Percentiles rank a stretch among this genome's conserved stretches.
Conservation (phyloP, 2,113 vertebrate genomes). For the Lepus timidus region DNA sequence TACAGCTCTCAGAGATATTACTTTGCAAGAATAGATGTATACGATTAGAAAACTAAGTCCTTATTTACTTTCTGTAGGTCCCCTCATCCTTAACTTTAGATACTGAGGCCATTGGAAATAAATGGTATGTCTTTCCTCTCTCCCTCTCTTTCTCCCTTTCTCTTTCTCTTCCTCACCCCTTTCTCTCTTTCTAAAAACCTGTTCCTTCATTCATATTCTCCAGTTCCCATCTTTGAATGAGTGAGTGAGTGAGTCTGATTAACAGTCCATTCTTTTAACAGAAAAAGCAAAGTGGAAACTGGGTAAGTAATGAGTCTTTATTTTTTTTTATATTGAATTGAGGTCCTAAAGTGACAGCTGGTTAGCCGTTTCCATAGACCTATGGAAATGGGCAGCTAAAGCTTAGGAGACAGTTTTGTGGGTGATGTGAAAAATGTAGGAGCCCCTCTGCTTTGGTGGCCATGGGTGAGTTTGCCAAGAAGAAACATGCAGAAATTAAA, state of each 20-base stretch:
- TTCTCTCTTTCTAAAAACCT: background rate
- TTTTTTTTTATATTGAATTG: conserved; percentile 34
- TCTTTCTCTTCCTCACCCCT: too few species aligned
- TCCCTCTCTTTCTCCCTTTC: background rate
- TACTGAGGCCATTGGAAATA: background rate
- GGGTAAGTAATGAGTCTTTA: conserved; percentile 39
- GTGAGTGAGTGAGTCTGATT: conserved; percentile 7
- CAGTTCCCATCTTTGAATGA: conserved; percentile 34
- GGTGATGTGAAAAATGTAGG: conserved; percentile 28
- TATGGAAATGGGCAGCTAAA: conserved; percentile 22
- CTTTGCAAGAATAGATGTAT: conserved; percentile 42
- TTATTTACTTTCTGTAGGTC: conserved; percentile 49
- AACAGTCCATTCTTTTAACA: conserved; percentile 48
- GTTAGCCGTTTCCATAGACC: conserved; percentile 6
- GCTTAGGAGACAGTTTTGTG: conserved; percentile 1
- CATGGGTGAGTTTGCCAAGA: conserved; percentile 17
- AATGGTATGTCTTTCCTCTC: background rate
- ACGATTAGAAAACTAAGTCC: conserved; percentile 14
- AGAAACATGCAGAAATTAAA: background rate
- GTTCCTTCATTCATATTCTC: background rate
- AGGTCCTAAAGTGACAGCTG: background rate
- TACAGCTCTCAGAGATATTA: background rate
- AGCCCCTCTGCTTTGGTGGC: background rate
- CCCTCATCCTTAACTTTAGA: background rate
- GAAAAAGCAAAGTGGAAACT: conserved; percentile 46